Conservation (phyloP, 2,888 invertebrate species). For the Poecilobothrus nobilitatus region DNA sequence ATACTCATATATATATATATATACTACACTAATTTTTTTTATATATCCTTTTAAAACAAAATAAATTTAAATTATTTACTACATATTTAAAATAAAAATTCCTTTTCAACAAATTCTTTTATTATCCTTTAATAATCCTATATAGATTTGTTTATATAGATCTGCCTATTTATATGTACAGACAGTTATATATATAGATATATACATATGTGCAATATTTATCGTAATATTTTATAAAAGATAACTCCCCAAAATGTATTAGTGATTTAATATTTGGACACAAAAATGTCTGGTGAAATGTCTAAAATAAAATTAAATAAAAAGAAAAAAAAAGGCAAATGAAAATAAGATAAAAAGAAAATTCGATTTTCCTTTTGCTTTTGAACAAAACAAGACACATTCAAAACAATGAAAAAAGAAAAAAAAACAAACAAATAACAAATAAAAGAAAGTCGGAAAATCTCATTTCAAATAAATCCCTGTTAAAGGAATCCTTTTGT, state of each 20-base stretch:
- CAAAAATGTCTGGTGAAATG: background rate
- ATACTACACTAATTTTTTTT: too few relatives aligned
- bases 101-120: too few relatives aligned
- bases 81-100: too few relatives aligned
- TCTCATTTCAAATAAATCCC: constrained; percentile 6
- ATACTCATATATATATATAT: too few relatives aligned
- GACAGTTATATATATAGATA: background rate
- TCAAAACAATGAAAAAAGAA: too few relatives aligned
- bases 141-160: background rate
- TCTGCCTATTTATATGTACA: background rate
- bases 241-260: background rate
- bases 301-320: background rate
- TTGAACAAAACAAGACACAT: background rate
- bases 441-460: background rate
- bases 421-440: too few relatives aligned
- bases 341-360: background rate
- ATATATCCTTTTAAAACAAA: too few relatives aligned
- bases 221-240: background rate
- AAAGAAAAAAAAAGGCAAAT: background rate
- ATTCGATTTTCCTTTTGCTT: background rate
- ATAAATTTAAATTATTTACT: too few relatives aligned
- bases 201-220: background rate
- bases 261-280: background rate
- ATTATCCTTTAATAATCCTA: background rate
- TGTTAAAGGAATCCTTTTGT: background rate